A percentile compares a stretch with the other conserved stretches of the same genome.
phyloP scores from a whole-genome alignment of 2,797 vertebrate species.

The Eupleurogrammus muticus region DNA sequence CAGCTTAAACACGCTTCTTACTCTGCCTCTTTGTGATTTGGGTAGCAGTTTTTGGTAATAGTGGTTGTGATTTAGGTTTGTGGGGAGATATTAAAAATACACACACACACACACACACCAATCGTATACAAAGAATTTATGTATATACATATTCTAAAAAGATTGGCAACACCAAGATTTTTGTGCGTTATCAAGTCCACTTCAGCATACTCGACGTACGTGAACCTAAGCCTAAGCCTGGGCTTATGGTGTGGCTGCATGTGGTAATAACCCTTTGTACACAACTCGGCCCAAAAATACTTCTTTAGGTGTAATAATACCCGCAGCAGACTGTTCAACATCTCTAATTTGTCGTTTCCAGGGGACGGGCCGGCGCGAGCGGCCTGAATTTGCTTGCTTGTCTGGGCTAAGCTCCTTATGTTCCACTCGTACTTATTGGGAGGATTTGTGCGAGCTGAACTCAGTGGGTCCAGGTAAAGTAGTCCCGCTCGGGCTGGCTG shows the following conservation, averaged over 20 bases:
- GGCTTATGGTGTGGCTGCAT: conserved; percentile 72
- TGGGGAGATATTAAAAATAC: conserved; percentile 19
- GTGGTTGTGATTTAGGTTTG: conserved; percentile 19
- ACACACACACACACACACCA: conserved; percentile 25
- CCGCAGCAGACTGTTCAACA: conserved; percentile 86
- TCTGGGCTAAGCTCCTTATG: conserved; percentile 86
- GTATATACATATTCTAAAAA: conserved; percentile 42
- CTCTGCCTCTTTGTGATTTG: conserved; percentile 61
- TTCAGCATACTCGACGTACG: conserved; percentile 69
- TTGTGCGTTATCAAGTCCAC: conserved; percentile 67
- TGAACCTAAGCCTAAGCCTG: conserved; percentile 81
- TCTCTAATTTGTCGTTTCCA: conserved; percentile 87
- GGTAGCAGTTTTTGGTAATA: conserved; percentile 40
- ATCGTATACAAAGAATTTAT: conserved; percentile 42
- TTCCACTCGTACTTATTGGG: conserved; percentile 83
- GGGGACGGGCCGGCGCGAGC: conserved; percentile 69
- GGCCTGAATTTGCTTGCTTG: conserved; percentile 80
- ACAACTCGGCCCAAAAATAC: conserved; percentile 80
- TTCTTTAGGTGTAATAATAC: conserved; percentile 81
- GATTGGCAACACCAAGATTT: conserved; percentile 44
- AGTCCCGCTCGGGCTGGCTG: conserved; percentile 75
- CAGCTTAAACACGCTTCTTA: conserved; percentile 76
- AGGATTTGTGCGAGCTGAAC: conserved; percentile 83
- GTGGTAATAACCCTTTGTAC: conserved; percentile 78
- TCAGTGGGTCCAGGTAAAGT: conserved; percentile 81